Base-by-base conservation (phyloP, 2,797 vertebrate genomes). In the Cottoperca gobio region DNA sequence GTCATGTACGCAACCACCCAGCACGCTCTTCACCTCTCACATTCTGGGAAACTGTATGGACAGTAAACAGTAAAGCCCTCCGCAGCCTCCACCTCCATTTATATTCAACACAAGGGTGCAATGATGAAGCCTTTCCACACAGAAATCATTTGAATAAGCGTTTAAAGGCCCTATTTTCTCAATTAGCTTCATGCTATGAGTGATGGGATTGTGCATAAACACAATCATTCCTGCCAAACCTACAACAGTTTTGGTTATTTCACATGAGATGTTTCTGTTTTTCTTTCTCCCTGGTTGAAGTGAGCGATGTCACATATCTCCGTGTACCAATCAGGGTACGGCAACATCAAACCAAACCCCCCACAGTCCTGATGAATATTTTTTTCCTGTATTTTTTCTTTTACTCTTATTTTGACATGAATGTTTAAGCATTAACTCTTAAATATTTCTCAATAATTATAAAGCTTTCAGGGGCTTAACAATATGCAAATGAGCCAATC, bases 1-100 rank as follows among this genome's bases (percentile, higher is more conserved):
- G 92, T 91, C 89, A 86, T 84, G 55, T 85, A 76, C 85, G 81
- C 88, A 86, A 66, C 78, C 78, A 76, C 72, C 88, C 89, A 83
- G 88, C 86, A 82, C 76, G 49, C 77, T 75, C 52, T 33, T 81
- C 81, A 79, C 65, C 73, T 71, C 82, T 70, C 58, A 76, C 76
- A 78, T 73, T 76, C 65, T 49, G 53, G 26, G 54, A 80, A 55
- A 76, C 58, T 68, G 33, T 61, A 68, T 58, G 52, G 58, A 71
- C 76, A 39, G 21, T 68, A 55, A 66, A 70, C 83, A 82, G 55
- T 21, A 17, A 73, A 73, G 54, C 72, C 65, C 53, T 61, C 26
- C 14, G 57, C 54, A 64, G 46, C 73, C 62, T 79, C 50, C 54
- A 21, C 40, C 37, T 71, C 59, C 5, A 67, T 70, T 73, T 50